Evolutionary conservation across 2,888 invertebrate species (phyloP).

Genomic region (Mesorhabditis belari): DNA sequence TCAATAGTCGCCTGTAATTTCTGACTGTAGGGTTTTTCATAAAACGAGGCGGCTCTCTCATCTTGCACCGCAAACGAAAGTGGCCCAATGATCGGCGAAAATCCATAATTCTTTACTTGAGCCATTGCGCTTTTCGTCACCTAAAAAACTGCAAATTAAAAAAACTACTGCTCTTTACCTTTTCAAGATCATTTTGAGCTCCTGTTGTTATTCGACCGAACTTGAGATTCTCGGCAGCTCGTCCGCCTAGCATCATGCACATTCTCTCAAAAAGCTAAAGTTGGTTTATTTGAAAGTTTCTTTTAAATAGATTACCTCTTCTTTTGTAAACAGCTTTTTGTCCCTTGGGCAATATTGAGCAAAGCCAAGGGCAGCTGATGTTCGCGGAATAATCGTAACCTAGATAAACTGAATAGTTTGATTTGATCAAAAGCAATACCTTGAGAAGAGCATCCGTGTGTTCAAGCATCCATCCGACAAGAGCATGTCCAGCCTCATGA

Average conservation of each 20-base stretch:
- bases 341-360: slow-evolving; percentile 87
- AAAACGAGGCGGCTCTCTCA: slow-evolving; percentile 57
- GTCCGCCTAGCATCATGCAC: slow-evolving; percentile 92
- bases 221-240: slow-evolving; percentile 82
- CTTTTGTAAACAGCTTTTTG: slow-evolving; percentile 76
- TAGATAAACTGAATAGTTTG: too few relatives aligned
- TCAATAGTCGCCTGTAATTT: slow-evolving; percentile 76
- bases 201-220: slow-evolving; percentile 79
- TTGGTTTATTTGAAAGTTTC: not conserved
- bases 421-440: too few relatives aligned
- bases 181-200: slow-evolving; percentile 87
- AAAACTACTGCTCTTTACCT: too few relatives aligned
- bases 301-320: slow-evolving; percentile 67
- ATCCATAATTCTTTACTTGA: slow-evolving; percentile 74
- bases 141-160: too few relatives aligned
- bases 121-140: slow-evolving; percentile 23
- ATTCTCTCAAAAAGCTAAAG: slow-evolving; percentile 80
- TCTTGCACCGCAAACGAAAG: slow-evolving; percentile 66
- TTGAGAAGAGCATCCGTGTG: slow-evolving; percentile 88
- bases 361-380: slow-evolving; percentile 83
- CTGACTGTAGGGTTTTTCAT: slow-evolving; percentile 76
- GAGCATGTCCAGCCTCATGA: slow-evolving; percentile 81
- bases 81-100: slow-evolving; percentile 76
- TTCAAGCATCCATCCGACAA: slow-evolving; percentile 88
- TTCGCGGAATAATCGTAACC: slow-evolving; percentile 87